Percentiles rank a stretch among this genome's conserved stretches.
These are phyloP conservation scores for Bathynomus jamesi DNA, from an alignment of 1,140 invertebrate species.

Conservation along the genomic window DNA sequence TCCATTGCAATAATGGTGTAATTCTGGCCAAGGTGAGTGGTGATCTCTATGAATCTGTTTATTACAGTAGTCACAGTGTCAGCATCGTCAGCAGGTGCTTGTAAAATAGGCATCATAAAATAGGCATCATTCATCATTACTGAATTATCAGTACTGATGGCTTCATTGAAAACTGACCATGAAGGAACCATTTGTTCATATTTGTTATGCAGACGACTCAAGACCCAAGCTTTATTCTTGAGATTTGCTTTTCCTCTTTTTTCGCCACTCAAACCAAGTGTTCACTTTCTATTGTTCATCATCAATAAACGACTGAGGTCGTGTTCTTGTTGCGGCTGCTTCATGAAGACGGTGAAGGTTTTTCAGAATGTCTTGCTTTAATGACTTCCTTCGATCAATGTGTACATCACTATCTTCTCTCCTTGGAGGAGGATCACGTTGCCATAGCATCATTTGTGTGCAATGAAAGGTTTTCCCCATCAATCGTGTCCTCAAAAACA, in stretches of 20 bases:
- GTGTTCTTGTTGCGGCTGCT: too few relatives aligned
- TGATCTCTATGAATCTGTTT: neutral
- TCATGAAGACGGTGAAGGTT: too few relatives aligned
- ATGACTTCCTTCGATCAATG: too few relatives aligned
- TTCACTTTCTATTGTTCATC: too few relatives aligned
- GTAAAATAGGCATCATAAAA: conserved; percentile 8
- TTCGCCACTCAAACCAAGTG: too few relatives aligned
- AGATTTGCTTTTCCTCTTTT: too few relatives aligned
- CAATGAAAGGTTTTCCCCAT: conserved; percentile 13
- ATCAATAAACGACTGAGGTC: too few relatives aligned
- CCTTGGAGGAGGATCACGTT: neutral
- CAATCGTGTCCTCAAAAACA: neutral
- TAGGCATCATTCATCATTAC: neutral
- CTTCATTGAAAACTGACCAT: neutral
- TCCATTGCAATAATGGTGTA: neutral
- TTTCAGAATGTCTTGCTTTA: too few relatives aligned
- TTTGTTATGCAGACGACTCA: neutral
- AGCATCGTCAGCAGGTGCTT: conserved; percentile 6
- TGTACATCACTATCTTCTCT: too few relatives aligned
- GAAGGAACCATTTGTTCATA: neutral
- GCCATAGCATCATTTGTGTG: conserved; percentile 9
- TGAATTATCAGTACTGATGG: neutral
- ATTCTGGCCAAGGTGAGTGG: neutral
- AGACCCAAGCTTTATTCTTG: neutral
- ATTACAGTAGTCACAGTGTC: conserved; percentile 6